Evolutionary conservation across 2,888 invertebrate species (phyloP).

Genomic region (Drosophila austrosaltans): DNA sequence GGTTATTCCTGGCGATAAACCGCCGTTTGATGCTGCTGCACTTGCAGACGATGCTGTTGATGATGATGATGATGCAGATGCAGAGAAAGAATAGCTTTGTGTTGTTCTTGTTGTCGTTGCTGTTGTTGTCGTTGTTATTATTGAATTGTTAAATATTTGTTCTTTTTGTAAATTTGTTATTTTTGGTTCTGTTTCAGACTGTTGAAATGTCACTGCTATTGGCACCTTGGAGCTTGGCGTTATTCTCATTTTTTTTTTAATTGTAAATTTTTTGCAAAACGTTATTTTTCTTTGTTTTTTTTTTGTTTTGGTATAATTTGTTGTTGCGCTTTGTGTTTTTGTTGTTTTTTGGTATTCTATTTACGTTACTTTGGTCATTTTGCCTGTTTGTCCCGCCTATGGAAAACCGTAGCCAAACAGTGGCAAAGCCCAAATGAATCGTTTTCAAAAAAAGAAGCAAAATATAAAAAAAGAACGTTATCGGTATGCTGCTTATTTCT

Average conservation of each 20-base stretch:
- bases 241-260: constrained; percentile 71
- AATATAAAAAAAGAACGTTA: neutral
- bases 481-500: neutral
- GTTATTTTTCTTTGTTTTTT: constrained; percentile 20
- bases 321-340: neutral
- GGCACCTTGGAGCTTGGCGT: constrained; percentile 65
- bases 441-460: neutral
- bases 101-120: too few species aligned
- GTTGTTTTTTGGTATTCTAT: neutral
- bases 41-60: constrained; percentile 14
- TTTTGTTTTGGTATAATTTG: constrained; percentile 1
- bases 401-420: constrained; percentile 13
- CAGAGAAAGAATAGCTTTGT: neutral
- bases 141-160: neutral
- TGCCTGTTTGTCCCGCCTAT: constrained; percentile 7
- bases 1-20: constrained; percentile 14
- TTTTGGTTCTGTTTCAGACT: constrained; percentile 32
- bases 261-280: neutral
- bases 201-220: constrained; percentile 38
- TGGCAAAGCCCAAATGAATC: constrained; percentile 7
- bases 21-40: constrained; percentile 16
- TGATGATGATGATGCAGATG: constrained; percentile 38
- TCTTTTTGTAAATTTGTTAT: neutral
- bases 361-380: constrained; percentile 9
- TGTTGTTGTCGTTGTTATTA: neutral